phyloP scores from a whole-genome alignment of 2,888 invertebrate species.

The Eudasyphora cyanicolor region DNA sequence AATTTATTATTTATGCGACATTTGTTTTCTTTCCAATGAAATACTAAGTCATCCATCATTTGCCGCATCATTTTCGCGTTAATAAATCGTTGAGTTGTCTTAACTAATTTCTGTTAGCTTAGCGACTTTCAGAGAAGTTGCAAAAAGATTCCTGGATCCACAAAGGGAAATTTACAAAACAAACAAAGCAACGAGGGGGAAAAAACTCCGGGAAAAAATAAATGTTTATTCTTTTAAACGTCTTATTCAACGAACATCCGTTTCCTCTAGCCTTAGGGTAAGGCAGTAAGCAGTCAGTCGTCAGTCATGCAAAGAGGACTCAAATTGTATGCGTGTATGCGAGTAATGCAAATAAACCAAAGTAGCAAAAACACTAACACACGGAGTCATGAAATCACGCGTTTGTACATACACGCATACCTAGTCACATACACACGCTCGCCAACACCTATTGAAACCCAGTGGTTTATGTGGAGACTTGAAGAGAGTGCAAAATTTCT shows the following conservation, averaged over 20 bases:
- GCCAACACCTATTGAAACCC: too few relatives aligned
- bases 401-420: background rate
- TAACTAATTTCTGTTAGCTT: conserved; percentile 21
- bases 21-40: background rate
- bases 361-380: background rate
- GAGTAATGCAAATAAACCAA: background rate
- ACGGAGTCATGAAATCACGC: background rate
- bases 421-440: background rate
- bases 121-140: background rate
- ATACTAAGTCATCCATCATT: background rate
- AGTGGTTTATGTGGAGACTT: background rate
- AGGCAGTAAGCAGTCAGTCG: too few relatives aligned
- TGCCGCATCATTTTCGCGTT: background rate
- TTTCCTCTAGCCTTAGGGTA: background rate
- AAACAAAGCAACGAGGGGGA: background rate
- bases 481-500: background rate
- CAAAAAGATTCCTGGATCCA: background rate
- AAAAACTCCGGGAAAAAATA: background rate
- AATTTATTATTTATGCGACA: background rate
- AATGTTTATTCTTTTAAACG: background rate
- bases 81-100: background rate
- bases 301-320: background rate
- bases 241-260: background rate
- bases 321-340: background rate
- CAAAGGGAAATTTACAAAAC: background rate